Evolutionary conservation across 2,113 vertebrate species (phyloP), one percentile per base, ranked within the genome.

Genomic region (Poeciliopsis occidentalis): DNA sequence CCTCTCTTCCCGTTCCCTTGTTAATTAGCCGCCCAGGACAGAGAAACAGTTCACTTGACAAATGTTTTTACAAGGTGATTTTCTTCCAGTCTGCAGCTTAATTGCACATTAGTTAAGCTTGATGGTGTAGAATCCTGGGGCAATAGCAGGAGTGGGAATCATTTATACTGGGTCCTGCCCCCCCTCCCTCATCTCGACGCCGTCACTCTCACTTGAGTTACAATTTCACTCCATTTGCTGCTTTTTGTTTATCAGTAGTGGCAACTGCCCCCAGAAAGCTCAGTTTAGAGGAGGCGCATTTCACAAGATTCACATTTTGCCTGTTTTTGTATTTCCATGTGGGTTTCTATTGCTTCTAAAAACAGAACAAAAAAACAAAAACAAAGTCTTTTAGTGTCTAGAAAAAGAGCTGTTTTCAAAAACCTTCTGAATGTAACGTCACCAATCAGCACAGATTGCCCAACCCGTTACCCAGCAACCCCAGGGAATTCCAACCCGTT

Each of bases 11-110:
- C 85, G 71, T 90, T 87, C 91, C 83, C 90, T 85, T 91, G 91
- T 90, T 95, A 95, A 94, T 95, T 94, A 94, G 92, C 71, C 66
- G 64, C 77, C 82, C 86, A 83, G 86, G 92, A 90, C 88, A 92
- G 89, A 91, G 87, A 88, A 93, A 92, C 85, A 72, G 89, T 91
- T 94, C 88, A 89, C 92, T 91, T 94, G 94, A 94, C 89, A 94
- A 94, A 94, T 94, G 92, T 93, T 95, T 95, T 93, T 91, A 93
- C 92, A 93, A 94, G 93, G 92, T 94, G 92, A 94, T 94, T 95
- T 93, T 94, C 92, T 91, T 89, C 84, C 89, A 88, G 92, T 93
- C 92, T 93, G 71, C 87, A 87, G 90, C 92, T 93, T 94, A 94
- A 95, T 93, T 94, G 93, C 92, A 91, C 91, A 93, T 94, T 94